Evolutionary conservation across 2,888 invertebrate genomes (phyloP).

Genomic region (Strigamia maritima): DNA sequence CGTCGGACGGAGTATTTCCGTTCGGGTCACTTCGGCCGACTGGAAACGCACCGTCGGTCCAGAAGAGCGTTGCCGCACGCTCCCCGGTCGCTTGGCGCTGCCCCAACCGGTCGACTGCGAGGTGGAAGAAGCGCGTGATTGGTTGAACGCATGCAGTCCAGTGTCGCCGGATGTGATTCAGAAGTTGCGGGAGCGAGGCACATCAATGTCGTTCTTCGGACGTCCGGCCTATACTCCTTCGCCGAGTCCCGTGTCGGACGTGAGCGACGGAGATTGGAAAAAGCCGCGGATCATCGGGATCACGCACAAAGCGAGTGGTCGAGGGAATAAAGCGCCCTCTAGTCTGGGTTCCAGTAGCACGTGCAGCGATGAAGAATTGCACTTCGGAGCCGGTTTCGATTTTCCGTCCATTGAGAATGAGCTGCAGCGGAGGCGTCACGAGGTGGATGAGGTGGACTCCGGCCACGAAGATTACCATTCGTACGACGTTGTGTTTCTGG

Average conservation of each 20-base stretch:
- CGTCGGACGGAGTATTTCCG: neutral
- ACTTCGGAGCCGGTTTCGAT: neutral
- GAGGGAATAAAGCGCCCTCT: neutral
- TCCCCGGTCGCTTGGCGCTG: neutral
- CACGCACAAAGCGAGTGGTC: conserved; percentile 37
- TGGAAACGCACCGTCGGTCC: neutral
- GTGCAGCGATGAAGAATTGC: conserved; percentile 33
- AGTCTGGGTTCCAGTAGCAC: conserved; percentile 25
- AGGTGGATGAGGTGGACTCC: neutral
- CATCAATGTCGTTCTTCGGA: conserved; percentile 83
- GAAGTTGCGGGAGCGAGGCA: conserved; percentile 84
- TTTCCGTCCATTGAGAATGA: neutral
- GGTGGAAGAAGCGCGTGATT: conserved; percentile 8
- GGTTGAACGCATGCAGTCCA: conserved; percentile 39
- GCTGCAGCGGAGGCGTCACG: no score
- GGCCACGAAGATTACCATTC: conserved; percentile 24
- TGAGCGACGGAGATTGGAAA: neutral
- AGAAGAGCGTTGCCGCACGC: neutral
- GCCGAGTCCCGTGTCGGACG: neutral
- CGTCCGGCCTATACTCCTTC: conserved; percentile 55
- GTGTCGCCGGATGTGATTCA: conserved; percentile 67
- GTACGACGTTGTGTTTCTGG: conserved; percentile 34
- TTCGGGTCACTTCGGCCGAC: conserved; percentile 29
- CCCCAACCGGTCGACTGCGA: neutral
- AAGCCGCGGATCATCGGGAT: conserved; percentile 40